Conservation (phyloP, 2,113 vertebrate genomes). For the Argyrosomus japonicus region DNA sequence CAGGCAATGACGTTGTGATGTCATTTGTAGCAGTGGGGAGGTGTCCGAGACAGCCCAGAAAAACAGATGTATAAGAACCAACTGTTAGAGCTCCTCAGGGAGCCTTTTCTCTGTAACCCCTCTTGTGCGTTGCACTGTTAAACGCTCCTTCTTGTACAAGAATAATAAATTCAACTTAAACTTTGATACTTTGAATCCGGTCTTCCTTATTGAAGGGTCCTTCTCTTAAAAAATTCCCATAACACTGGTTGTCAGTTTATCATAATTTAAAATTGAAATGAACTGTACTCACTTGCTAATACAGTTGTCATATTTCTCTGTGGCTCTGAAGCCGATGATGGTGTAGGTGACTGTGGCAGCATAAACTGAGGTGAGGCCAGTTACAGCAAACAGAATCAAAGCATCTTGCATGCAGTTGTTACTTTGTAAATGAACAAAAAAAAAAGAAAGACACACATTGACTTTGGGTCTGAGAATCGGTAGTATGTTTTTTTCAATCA, state of each 20-base stretch:
- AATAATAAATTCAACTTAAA: no score
- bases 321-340: conserved; percentile 94
- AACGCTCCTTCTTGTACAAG: no score
- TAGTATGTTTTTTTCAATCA: neutral
- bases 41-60: no score
- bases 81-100: no score
- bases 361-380: conserved; percentile 91
- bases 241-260: neutral
- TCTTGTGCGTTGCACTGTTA: no score
- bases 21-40: no score
- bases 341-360: conserved; percentile 91
- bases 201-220: no score
- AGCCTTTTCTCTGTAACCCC: no score
- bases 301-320: conserved; percentile 88
- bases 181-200: no score
- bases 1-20: no score
- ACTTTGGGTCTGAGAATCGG: neutral
- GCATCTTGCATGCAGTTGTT: conserved; percentile 93
- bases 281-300: conserved; percentile 80
- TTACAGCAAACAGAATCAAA: conserved; percentile 88
- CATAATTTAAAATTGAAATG: neutral
- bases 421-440: conserved; percentile 71
- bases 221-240: no score
- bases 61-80: no score
- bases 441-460: neutral